Percentiles rank a stretch among this genome's conserved stretches.
Evolutionary conservation across 2,888 invertebrate genomes (phyloP).

Genomic region (Melitaea athalia): DNA sequence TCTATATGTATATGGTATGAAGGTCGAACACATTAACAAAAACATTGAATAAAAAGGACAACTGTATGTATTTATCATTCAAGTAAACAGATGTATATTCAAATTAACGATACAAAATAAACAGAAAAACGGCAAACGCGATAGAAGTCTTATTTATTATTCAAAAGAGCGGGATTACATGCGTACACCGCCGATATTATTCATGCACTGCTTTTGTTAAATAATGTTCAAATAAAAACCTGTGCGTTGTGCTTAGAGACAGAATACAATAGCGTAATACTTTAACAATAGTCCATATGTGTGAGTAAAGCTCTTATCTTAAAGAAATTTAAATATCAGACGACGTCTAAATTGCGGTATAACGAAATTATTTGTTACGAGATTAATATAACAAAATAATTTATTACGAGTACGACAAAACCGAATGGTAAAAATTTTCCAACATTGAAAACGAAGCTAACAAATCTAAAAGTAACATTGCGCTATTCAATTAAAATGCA

Average conservation of each 20-base stretch:
- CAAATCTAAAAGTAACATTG: constrained; percentile 11
- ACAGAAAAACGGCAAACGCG: constrained; percentile 19
- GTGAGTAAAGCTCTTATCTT: too few species aligned
- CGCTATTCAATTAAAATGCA: constrained; percentile 28
- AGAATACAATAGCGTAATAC: background rate
- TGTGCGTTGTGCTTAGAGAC: background rate
- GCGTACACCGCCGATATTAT: constrained; percentile 22
- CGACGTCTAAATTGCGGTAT: too few species aligned
- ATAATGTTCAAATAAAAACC: constrained; percentile 23
- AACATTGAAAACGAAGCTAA: constrained; percentile 14
- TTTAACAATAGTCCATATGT: background rate
- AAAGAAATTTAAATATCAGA: too few species aligned
- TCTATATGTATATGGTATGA: background rate
- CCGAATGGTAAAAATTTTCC: background rate
- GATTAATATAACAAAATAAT: too few species aligned
- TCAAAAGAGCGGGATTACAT: constrained; percentile 34
- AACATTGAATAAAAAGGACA: background rate
- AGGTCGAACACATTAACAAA: background rate
- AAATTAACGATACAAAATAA: constrained; percentile 9
- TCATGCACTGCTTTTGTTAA: constrained; percentile 25
- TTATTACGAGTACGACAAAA: too few species aligned
- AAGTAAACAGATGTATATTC: constrained; percentile 5
- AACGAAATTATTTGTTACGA: too few species aligned
- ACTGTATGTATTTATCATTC: background rate
- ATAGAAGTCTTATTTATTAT: constrained; percentile 36